Conservation (phyloP, 2,797 vertebrate species). For the Channa striata region DNA sequence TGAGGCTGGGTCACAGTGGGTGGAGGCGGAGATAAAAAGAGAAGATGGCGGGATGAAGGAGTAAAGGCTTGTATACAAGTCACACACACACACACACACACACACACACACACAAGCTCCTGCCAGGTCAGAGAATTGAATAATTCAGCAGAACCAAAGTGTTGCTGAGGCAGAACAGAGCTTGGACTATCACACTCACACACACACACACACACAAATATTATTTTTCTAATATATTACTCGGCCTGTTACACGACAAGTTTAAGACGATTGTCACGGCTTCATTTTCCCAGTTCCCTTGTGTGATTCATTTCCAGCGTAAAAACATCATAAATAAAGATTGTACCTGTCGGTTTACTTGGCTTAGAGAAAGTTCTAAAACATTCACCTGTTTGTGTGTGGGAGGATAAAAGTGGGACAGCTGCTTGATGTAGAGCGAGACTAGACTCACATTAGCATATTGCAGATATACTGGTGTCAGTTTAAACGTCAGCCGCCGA, state of each 20-base stretch:
- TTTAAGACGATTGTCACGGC: neutral
- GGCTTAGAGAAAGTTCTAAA: too few relatives aligned
- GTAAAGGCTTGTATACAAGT: slow-evolving; percentile 1
- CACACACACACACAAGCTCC: neutral
- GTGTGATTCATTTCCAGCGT: neutral
- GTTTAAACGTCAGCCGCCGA: too few relatives aligned
- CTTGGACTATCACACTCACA: slow-evolving; percentile 16
- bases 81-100: neutral
- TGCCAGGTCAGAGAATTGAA: slow-evolving; percentile 28
- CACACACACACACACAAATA: neutral
- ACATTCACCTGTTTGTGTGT: too few relatives aligned
- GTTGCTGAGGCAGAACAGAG: slow-evolving; percentile 22
- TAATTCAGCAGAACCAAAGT: slow-evolving; percentile 52
- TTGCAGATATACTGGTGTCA: too few relatives aligned
- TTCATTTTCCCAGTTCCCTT: neutral
- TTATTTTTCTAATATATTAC: neutral
- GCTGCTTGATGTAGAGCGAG: too few relatives aligned
- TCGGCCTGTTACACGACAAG: neutral
- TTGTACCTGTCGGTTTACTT: neutral
- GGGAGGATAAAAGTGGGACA: too few relatives aligned
- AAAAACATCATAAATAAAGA: neutral
- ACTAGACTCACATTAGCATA: too few relatives aligned
- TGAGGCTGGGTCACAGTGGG: slow-evolving; percentile 39
- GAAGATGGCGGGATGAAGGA: slow-evolving; percentile 14
- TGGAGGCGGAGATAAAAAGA: slow-evolving; percentile 18